Conservation (phyloP, 2,888 invertebrate genomes). For the Acleris emargana region DNA sequence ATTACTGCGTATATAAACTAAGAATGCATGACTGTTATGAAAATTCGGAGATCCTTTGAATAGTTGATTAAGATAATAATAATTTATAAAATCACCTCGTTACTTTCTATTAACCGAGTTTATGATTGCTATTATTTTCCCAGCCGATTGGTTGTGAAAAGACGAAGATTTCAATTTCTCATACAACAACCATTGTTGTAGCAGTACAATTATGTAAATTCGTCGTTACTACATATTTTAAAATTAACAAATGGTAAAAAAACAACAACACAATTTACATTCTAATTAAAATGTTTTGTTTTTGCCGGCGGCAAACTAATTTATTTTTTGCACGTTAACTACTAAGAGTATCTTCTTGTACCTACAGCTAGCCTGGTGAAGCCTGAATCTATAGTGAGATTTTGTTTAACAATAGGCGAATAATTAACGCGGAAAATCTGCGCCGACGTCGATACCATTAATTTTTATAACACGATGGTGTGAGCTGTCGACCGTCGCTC, state of each 20-base stretch:
- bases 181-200: conserved; percentile 28
- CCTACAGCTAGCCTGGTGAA: conserved; percentile 39
- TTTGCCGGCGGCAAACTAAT: conserved; percentile 69
- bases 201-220: conserved; percentile 31
- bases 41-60: too few species aligned
- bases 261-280: conserved; percentile 50
- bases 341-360: conserved; percentile 34
- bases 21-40: too few species aligned
- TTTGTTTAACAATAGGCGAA: conserved; percentile 49
- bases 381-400: conserved; percentile 36
- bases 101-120: background rate
- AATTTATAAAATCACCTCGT: too few species aligned
- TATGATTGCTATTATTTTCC: conserved; percentile 5
- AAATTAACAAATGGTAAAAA: conserved; percentile 23
- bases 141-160: conserved; percentile 15
- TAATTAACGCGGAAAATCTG: conserved; percentile 51
- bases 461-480: conserved; percentile 47
- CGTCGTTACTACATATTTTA: conserved; percentile 16
- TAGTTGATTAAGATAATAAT: too few species aligned
- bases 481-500: conserved; percentile 43
- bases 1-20: too few species aligned
- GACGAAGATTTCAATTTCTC: conserved; percentile 21
- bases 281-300: conserved; percentile 74
- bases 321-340: conserved; percentile 64
- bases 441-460: conserved; percentile 44